Percentiles rank a stretch among this genome's conserved stretches.
These are phyloP conservation scores for Rafetus swinhoei DNA, from an alignment of 2,113 vertebrate species.

Conservation along the genomic window DNA sequence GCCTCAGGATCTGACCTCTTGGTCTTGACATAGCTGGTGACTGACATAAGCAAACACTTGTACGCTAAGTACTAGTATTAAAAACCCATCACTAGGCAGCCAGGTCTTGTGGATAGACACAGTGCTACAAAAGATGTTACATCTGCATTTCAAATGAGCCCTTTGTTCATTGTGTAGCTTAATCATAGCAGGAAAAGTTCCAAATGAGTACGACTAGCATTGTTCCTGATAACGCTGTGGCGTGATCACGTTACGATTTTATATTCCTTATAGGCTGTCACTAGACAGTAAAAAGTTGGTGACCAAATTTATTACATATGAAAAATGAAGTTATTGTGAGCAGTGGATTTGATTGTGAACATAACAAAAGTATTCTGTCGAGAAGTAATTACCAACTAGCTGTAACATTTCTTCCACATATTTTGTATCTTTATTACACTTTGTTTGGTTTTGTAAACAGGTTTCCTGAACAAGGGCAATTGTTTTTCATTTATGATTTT, in stretches of 20 bases:
- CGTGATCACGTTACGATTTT: constrained; percentile 12
- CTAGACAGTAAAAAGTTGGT: background rate
- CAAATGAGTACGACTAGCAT: constrained; percentile 29
- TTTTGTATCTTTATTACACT: rapidly evolving
- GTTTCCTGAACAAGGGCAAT: background rate
- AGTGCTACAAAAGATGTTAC: constrained; percentile 39
- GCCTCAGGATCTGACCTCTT: constrained; percentile 38
- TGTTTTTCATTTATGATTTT: background rate
- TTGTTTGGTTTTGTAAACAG: background rate
- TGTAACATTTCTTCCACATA: background rate
- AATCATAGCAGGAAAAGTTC: constrained; percentile 38
- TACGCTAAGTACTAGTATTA: constrained; percentile 57
- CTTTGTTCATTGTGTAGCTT: constrained; percentile 55
- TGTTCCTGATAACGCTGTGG: constrained; percentile 21
- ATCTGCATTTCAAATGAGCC: constrained; percentile 71
- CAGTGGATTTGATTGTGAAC: background rate
- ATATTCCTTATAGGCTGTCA: constrained; percentile 16
- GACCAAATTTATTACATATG: background rate
- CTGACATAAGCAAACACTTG: constrained; percentile 76
- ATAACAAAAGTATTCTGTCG: background rate
- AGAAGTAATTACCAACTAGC: background rate
- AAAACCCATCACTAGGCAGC: constrained; percentile 43
- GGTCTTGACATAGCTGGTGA: constrained; percentile 69
- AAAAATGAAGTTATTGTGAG: background rate
- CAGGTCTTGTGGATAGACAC: constrained; percentile 46